Evolutionary conservation across 2,113 vertebrate genomes (phyloP), one percentile per base, ranked within the genome.

Genomic region (Amblyornis subalaris): DNA sequence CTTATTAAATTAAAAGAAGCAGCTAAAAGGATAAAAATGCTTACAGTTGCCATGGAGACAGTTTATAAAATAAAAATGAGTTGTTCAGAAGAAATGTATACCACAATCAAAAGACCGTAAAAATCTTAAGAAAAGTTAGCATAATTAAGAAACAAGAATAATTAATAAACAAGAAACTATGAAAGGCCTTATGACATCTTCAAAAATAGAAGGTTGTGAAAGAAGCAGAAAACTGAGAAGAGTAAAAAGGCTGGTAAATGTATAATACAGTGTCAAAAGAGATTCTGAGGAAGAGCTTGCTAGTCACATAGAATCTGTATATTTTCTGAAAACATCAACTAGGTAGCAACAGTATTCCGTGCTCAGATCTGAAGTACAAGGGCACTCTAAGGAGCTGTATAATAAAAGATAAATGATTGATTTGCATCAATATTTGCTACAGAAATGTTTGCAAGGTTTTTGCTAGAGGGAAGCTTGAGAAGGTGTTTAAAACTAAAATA

Each of bases 1-100:
- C 6, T 85, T 76, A 21, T 79, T 90, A 66, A 90, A 67, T 89
- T 77, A 72, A 85, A 87, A 86, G 24, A 22, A 87, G 33, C 14
- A 38, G 13, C n/a, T 89, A 82, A 60, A 83, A 71, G 36, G 28
- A 88, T 73, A 79, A 91, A 96, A 89, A 76, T 72, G 57, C n/a
- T 91, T 85, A 61, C 28, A 54, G 85, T 91, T 93, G 14, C 35
- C 62, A 91, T 65, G 74, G 85, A 79, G 47, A 72, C 14, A 35
- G 26, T 57, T 85, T 76, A 82, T 93, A 65, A 89, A 93, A 93
- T 75, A 91, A 85, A 96, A 85, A 88, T 55, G 9, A 82, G n/a
- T 61, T 65, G 20, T 55, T 89, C 81, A 69, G 38, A 91, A 61
- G 45, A 89, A 89, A 65, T 15, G 12, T 28, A 45, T 53, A 61